Percentiles rank a stretch among this genome's conserved stretches.
phyloP scores from a whole-genome alignment of 2,797 vertebrate genomes.

The Babyrousa celebensis region DNA sequence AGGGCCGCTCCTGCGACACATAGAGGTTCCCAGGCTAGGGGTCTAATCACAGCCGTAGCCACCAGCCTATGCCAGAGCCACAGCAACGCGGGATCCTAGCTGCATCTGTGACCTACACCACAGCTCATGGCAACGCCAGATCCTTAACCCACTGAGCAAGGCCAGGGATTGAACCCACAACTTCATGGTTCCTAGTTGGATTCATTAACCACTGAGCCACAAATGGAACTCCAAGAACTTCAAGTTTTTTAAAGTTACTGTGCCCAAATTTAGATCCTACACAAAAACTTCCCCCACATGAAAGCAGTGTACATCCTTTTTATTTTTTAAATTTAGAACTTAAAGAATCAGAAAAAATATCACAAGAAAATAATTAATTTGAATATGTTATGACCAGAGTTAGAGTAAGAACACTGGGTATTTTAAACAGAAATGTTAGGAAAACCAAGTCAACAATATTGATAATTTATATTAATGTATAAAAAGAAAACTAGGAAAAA shows the following conservation, averaged over 20 bases:
- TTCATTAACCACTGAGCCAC: too few relatives aligned
- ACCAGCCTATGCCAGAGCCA: too few relatives aligned
- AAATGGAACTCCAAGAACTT: not conserved
- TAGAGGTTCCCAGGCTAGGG: too few relatives aligned
- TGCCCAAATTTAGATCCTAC: not conserved
- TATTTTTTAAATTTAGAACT: not conserved
- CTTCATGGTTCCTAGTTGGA: too few relatives aligned
- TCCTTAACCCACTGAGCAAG: too few relatives aligned
- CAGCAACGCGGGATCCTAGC: too few relatives aligned
- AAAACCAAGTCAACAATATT: not conserved
- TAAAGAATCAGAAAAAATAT: not conserved
- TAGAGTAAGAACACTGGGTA: not conserved
- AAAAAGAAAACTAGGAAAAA: conserved; percentile 19
- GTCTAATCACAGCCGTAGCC: too few relatives aligned
- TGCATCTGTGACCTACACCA: too few relatives aligned
- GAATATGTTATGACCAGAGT: not conserved
- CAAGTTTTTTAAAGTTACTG: not conserved
- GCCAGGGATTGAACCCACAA: too few relatives aligned
- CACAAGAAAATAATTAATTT: not conserved
- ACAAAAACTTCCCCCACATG: not conserved
- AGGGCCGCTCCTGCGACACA: too few relatives aligned
- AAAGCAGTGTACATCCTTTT: not conserved
- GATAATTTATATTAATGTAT: conserved; percentile 27
- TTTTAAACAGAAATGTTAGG: not conserved
- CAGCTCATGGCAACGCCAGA: too few relatives aligned